These are phyloP conservation scores for Nephrotoma guestfalica DNA, from an alignment of 2,888 invertebrate species.

Conservation along the genomic window DNA sequence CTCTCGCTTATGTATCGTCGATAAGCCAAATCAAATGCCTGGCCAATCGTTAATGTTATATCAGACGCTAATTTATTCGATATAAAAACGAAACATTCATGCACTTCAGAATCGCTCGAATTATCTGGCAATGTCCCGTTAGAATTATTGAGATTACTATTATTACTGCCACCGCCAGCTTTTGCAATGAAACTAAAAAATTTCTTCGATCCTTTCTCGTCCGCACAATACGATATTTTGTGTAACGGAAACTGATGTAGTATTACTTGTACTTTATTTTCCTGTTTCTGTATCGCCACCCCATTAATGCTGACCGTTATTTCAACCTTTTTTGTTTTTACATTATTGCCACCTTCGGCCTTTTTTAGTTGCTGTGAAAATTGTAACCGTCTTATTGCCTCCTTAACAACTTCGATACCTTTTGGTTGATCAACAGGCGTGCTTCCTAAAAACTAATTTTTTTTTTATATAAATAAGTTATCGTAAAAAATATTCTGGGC, in stretches of 20 bases:
- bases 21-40: constrained; percentile 96
- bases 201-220: constrained; percentile 94
- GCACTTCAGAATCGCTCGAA: constrained; percentile 41
- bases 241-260: constrained; percentile 92
- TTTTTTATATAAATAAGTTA: constrained; percentile 6
- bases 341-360: constrained; percentile 62
- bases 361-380: constrained; percentile 87
- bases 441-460: constrained; percentile 75
- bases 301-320: constrained; percentile 96
- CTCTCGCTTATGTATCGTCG: constrained; percentile 85
- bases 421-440: constrained; percentile 92
- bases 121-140: constrained; percentile 32
- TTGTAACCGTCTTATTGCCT: constrained; percentile 90
- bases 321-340: constrained; percentile 83
- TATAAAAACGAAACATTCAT: constrained; percentile 94
- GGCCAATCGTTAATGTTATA: constrained; percentile 94
- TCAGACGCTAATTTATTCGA: constrained; percentile 96
- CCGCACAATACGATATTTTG: constrained; percentile 96
- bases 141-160: constrained; percentile 13
- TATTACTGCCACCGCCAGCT: constrained; percentile 13
- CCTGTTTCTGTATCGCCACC: constrained; percentile 70
- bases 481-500: neutral
- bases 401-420: constrained; percentile 95
- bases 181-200: constrained; percentile 46
- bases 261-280: constrained; percentile 61